Conservation (phyloP, 2,888 invertebrate species). For the Pyrrhosoma nymphula region DNA sequence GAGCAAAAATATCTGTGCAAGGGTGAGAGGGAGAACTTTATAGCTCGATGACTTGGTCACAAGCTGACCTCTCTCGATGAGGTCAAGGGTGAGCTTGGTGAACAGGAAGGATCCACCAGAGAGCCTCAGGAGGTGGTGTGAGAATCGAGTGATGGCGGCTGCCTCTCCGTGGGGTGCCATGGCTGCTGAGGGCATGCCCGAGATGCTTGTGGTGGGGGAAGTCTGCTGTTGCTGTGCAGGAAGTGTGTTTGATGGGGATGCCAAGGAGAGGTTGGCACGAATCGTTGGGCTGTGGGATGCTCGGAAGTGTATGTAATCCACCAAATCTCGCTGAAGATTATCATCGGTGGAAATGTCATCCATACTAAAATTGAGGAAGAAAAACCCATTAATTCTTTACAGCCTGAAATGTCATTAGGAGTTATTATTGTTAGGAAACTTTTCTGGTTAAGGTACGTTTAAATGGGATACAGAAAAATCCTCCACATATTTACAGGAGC, state of each 20-base stretch:
- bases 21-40: conserved; percentile 91
- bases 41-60: conserved; percentile 96
- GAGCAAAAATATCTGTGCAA: conserved; percentile 93
- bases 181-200: conserved; percentile 68
- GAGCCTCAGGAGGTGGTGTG: conserved; percentile 89
- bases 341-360: conserved; percentile 85
- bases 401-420: background rate
- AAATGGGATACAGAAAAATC: too few relatives aligned
- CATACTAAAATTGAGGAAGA: conserved; percentile 79
- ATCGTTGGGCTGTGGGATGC: conserved; percentile 90
- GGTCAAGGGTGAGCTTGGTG: conserved; percentile 93
- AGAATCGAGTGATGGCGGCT: conserved; percentile 83
- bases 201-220: background rate
- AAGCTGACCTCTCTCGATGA: conserved; percentile 94
- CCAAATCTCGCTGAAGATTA: conserved; percentile 90
- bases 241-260: conserved; percentile 83
- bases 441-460: too few relatives aligned
- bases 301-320: conserved; percentile 92
- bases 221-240: conserved; percentile 13
- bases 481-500: too few relatives aligned
- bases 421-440: too few relatives aligned
- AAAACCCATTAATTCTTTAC: conserved; percentile 6
- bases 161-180: conserved; percentile 69
- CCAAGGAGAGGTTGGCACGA: conserved; percentile 86
- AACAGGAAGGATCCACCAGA: conserved; percentile 95